A percentile compares a stretch with the other conserved stretches of the same genome.
Evolutionary conservation across 2,113 vertebrate genomes (phyloP).

Genomic region (Burhinus oedicnemus): DNA sequence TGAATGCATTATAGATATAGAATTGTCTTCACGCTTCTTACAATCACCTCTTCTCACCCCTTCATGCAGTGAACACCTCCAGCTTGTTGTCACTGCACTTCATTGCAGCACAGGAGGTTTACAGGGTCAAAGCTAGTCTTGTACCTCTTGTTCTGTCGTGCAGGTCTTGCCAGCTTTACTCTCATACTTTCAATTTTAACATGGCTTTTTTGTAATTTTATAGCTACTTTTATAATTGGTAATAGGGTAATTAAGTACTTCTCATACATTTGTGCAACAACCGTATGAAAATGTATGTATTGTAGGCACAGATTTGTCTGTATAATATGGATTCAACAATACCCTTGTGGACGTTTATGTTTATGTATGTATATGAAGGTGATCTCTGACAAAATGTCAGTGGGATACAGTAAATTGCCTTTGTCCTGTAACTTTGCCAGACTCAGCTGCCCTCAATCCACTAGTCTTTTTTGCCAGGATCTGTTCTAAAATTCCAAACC

Average conservation of each 20-base stretch:
- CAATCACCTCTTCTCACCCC: slow-evolving; percentile 9
- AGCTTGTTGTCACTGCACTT: not conserved
- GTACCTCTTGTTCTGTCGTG: not conserved
- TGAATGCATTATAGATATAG: not conserved
- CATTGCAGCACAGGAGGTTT: not conserved
- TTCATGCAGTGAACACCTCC: not conserved
- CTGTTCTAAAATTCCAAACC: not conserved
- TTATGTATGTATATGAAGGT: not conserved
- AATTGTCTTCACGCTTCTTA: not conserved
- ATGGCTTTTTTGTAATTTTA: not conserved
- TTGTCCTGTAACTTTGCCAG: not conserved
- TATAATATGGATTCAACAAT: not conserved
- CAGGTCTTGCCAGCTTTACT: not conserved
- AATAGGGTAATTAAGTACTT: not conserved
- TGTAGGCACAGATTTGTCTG: not conserved
- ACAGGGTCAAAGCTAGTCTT: not conserved
- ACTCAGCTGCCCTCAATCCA: fast-evolving
- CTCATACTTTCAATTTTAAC: not conserved
- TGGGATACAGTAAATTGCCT: not conserved
- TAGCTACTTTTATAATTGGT: not conserved
- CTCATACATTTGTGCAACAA: not conserved
- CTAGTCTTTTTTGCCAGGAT: not conserved
- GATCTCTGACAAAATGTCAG: not conserved
- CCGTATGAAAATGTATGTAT: not conserved
- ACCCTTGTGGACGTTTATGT: not conserved